Evolutionary conservation across 2,113 vertebrate genomes (phyloP), one percentile per base, ranked within the genome.

Genomic region (Onychostoma macrolepis): DNA sequence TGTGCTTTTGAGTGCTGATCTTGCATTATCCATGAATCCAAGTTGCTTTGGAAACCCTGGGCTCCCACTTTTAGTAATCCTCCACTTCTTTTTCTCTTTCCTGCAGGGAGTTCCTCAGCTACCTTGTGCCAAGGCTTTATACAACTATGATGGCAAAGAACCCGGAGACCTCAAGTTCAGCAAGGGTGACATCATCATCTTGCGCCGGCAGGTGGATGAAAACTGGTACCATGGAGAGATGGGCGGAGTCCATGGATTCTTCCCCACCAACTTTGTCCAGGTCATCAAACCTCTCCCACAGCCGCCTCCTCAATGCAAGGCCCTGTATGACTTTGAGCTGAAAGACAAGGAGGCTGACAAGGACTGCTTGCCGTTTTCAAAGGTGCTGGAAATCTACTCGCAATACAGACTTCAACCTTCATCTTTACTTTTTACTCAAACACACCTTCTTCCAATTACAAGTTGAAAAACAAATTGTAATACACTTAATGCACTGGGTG

Each of bases 301-400:
- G 86, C 98, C 98, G 9, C 98, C 98, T 0, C 98, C 98, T 87
- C 98, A 99, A 95, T 99, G 98, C 95, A 99, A 98, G 94, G 98
- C 98, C 89, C 96, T 99, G 90, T 99, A 99, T 87, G 98, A 99
- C 95, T 99, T 99, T 88, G 98, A 99, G 96, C 97, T 99, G 48
- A 99, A 98, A 95, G 98, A 99, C 94, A 99, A 98, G 92, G 98
- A 99, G 95, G 98, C 98, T 0, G 98, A 99, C 94, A 99, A 99
- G 92, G 98, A 99, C 92, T 99, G 98, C 93, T 96, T 99, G 77
- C 97, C 98, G 0, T 99, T 99, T 92, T 95, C 97, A 88, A 99
- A 99, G 98, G 98, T 99, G 94, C 15, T 58, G 9, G 1, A 43
- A 19, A 61, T 28, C 21, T 3, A 61, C 80, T 69, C 38, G 15